Evolutionary conservation across 2,797 vertebrate species (phyloP).

Genomic region (Menidia menidia): DNA sequence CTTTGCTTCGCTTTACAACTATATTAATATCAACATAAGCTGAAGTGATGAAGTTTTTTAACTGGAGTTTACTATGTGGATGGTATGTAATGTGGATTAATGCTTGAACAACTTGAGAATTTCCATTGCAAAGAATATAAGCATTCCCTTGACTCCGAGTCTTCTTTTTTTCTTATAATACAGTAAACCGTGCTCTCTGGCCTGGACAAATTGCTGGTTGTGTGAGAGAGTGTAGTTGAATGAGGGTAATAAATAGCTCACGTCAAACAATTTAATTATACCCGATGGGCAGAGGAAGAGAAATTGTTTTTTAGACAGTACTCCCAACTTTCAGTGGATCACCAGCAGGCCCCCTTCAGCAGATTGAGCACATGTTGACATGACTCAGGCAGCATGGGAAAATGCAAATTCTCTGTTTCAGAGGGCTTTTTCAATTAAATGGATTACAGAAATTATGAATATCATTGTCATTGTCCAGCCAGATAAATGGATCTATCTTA

Average conservation of each 20-base stretch:
- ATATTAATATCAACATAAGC: conserved; percentile 26
- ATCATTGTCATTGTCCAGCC: conserved; percentile 50
- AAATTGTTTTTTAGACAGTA: background rate
- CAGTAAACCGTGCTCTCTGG: background rate
- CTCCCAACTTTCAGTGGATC: background rate
- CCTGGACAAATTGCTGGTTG: background rate
- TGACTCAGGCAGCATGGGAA: conserved; percentile 2
- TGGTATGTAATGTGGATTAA: conserved; percentile 4
- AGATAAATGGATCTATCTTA: conserved; percentile 36
- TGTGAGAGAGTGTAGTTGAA: conserved; percentile 4
- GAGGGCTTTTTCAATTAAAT: conserved; percentile 21
- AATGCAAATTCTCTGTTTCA: conserved; percentile 1
- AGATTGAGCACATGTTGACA: background rate
- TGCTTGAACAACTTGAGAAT: background rate
- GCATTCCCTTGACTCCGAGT: no score
- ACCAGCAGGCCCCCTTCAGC: background rate
- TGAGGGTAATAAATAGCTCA: conserved; percentile 1
- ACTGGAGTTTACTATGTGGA: conserved; percentile 28
- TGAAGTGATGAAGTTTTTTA: conserved; percentile 28
- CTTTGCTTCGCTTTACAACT: conserved; percentile 14
- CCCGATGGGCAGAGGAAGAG: background rate
- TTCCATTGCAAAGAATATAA: no score
- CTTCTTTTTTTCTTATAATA: background rate
- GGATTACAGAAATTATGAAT: conserved; percentile 47
- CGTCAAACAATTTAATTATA: conserved; percentile 13